Percentiles rank a stretch among this genome's conserved stretches.
Evolutionary conservation across 2,888 invertebrate species (phyloP).

Genomic region (Poecilobothrus nobilitatus): DNA sequence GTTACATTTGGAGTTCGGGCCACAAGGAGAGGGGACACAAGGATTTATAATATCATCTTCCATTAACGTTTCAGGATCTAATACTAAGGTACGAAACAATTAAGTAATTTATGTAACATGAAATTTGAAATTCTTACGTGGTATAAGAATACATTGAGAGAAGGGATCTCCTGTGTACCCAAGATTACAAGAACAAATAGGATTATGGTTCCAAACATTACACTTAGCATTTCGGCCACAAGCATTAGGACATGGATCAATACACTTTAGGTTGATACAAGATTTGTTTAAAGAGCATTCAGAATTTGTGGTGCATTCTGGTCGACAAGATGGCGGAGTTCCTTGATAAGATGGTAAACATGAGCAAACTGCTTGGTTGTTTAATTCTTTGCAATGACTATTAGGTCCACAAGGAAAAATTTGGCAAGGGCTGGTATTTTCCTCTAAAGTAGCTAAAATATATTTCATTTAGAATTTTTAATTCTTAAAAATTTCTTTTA

Average conservation of each 20-base stretch:
- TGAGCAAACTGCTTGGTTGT: slow-evolving; percentile 56
- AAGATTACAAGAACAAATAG: slow-evolving; percentile 59
- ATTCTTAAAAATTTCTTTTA: background rate
- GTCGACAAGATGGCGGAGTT: slow-evolving; percentile 61
- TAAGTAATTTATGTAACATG: slow-evolving; percentile 25
- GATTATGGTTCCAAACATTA: slow-evolving; percentile 61
- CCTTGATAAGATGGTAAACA: slow-evolving; percentile 61
- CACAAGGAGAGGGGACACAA: slow-evolving; percentile 63
- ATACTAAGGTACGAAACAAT: slow-evolving; percentile 27
- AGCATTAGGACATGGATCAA: slow-evolving; percentile 62
- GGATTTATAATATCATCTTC: slow-evolving; percentile 44
- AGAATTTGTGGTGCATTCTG: slow-evolving; percentile 63
- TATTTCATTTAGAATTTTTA: background rate
- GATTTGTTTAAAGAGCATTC: slow-evolving; percentile 60
- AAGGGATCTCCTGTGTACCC: slow-evolving; percentile 61
- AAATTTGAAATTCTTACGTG: slow-evolving; percentile 44
- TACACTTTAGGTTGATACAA: slow-evolving; percentile 64
- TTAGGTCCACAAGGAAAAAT: slow-evolving; percentile 62
- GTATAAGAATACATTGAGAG: slow-evolving; percentile 49
- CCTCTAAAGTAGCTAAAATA: slow-evolving; percentile 31
- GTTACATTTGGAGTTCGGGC: slow-evolving; percentile 54
- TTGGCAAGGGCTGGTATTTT: slow-evolving; percentile 51
- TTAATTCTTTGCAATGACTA: slow-evolving; percentile 54
- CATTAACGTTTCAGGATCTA: no score
- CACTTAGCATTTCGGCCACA: slow-evolving; percentile 66